phyloP scores from a whole-genome alignment of 2,113 vertebrate species.

The Saiga tatarica region DNA sequence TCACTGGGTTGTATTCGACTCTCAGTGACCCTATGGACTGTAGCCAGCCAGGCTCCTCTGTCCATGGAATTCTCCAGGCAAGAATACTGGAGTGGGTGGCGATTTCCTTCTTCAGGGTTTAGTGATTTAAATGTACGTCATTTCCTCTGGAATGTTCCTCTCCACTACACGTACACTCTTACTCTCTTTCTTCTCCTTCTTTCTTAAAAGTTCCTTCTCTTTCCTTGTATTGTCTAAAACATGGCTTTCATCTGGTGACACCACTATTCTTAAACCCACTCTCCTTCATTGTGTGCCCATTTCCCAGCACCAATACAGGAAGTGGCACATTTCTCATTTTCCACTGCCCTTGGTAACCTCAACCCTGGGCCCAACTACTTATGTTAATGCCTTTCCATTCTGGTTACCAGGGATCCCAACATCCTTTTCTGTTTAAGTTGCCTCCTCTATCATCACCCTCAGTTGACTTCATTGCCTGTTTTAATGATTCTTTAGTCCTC shows the following conservation, averaged over 20 bases:
- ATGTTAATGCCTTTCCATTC: background rate
- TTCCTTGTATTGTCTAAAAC: background rate
- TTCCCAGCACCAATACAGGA: background rate
- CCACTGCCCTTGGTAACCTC: background rate
- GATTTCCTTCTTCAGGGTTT: background rate
- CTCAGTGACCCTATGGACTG: background rate
- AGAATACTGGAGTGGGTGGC: background rate
- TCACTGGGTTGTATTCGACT: background rate
- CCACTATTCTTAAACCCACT: background rate
- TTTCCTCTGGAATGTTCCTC: background rate
- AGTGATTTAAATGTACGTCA: slow-evolving; percentile 20
- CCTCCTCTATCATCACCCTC: background rate
- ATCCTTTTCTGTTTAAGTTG: background rate
- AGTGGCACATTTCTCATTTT: background rate
- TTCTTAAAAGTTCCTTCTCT: background rate
- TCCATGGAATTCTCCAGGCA: background rate
- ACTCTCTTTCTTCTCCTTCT: background rate
- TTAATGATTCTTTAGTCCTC: background rate
- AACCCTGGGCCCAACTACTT: background rate
- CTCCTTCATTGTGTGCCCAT: background rate
- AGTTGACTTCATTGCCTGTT: background rate
- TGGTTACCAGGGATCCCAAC: background rate
- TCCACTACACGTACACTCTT: background rate
- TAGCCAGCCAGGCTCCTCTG: background rate
- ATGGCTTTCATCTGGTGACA: background rate